Base-by-base conservation (phyloP, 2,888 invertebrate species). In the Limenitis camilla region DNA sequence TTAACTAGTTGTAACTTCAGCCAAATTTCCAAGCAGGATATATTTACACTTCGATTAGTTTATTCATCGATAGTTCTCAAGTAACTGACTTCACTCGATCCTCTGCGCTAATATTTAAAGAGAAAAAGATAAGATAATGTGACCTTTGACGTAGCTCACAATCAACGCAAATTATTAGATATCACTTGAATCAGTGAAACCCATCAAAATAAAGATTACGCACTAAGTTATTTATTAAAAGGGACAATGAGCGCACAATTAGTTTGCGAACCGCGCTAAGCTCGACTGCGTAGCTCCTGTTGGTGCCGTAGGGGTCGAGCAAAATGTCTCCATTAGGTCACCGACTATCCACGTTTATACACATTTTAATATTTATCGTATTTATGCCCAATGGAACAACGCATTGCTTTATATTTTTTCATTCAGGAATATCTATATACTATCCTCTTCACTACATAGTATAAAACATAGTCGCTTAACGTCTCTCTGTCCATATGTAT, bases 91-190 rank as follows among this genome's bases (percentile, higher is more conserved):
- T 74, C 70, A 75, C 71, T 76, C 71, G 71, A 74, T 76, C 78
- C 68, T 76, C 77, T 78, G 78, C 85, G 79, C 81, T 82, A 81
- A 82, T 81, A 86, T 87, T 79, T 86, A 86, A 85, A 82, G 76
- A 71, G 74, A 70, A 71, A 68, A 71, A 65, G 87, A 86, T 87
- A 83, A 86, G 84, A 85, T 78, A 76, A 75, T 67, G 72, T 82
- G 82, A 84, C 81, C 83, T 76, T 76, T 83, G 82, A 80, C 79
- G 81, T 79, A 69, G 68, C 68, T 77, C 72, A 74, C 78, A 77
- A 80, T 81, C 80, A 80, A 75, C 75, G 78, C 69, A 74, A 79
- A 78, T 78, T 76, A 79, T 78, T 76, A 78, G 74, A 75, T 74
- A 78, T 73, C 73, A 70, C 65, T 71, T 65, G 77, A 81, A 69